Percentiles rank a stretch among this genome's conserved stretches.
Evolutionary conservation across 1,140 invertebrate genomes (phyloP).

Genomic region (Brachionus koreanus): DNA sequence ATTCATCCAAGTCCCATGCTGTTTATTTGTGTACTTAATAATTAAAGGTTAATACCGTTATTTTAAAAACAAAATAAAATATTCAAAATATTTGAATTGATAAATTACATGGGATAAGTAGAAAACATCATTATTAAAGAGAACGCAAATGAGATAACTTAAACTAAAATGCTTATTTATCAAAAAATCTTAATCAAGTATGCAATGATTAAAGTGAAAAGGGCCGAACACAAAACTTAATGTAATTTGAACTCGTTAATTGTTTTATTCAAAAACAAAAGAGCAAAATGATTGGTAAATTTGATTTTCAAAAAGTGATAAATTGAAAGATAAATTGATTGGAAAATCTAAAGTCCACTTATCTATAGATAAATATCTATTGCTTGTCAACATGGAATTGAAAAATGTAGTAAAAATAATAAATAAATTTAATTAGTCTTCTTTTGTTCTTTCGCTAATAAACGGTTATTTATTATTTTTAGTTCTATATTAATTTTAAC

Average conservation of each 20-base stretch:
- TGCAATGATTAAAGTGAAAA: not conserved
- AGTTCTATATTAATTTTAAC: not conserved
- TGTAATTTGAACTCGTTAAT: not conserved
- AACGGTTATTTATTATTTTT: not conserved
- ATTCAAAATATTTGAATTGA: not conserved
- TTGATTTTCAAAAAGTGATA: conserved; percentile 9
- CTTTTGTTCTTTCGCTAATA: not conserved
- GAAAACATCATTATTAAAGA: not conserved
- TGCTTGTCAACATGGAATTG: conserved; percentile 25
- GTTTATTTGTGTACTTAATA: not conserved
- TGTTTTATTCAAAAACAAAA: not conserved
- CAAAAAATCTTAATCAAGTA: not conserved
- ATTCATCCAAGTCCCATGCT: not conserved
- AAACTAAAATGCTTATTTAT: not conserved
- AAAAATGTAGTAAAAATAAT: conserved; percentile 19
- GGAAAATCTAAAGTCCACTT: not conserved
- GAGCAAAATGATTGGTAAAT: not conserved
- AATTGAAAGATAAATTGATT: conserved; percentile 9
- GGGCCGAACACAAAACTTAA: not conserved
- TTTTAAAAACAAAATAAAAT: not conserved
- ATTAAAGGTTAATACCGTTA: not conserved
- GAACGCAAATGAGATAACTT: not conserved
- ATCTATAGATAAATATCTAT: conserved; percentile 9
- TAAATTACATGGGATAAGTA: conserved; percentile 2
- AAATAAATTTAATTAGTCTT: conserved; percentile 30